phyloP scores from a whole-genome alignment of 2,797 vertebrate species.

The Girardinus metallicus region DNA sequence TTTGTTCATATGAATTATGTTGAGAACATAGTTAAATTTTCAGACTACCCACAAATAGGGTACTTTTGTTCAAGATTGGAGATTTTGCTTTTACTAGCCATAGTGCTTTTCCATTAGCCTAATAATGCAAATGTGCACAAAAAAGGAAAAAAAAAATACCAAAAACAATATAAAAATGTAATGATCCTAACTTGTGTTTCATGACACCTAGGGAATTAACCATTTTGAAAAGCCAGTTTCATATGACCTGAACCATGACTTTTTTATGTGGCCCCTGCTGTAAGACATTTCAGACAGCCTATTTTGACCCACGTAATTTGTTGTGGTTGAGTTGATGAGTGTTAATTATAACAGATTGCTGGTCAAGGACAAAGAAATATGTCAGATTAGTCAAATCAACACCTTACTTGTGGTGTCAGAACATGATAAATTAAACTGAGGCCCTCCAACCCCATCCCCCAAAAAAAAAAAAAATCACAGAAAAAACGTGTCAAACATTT shows the following conservation, averaged over 20 bases:
- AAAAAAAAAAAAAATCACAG: background rate
- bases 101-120: background rate
- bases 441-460: too few relatives aligned
- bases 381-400: background rate
- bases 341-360: background rate
- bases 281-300: background rate
- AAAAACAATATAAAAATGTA: too few relatives aligned
- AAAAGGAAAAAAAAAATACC: background rate
- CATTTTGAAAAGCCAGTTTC: background rate
- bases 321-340: background rate
- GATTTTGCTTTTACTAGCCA: background rate
- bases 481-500: background rate
- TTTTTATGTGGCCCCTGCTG: background rate
- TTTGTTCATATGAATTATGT: background rate
- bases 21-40: background rate
- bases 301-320: background rate
- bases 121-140: background rate
- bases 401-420: slow-evolving; percentile 11
- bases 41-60: background rate
- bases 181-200: background rate
- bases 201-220: background rate
- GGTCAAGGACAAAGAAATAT: background rate
- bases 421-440: slow-evolving; percentile 8
- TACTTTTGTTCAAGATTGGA: background rate
- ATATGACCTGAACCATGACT: background rate